Percentiles rank a stretch among this genome's conserved stretches.
phyloP scores from a whole-genome alignment of 2,797 vertebrate genomes.

The Loriculus beryllinus region DNA sequence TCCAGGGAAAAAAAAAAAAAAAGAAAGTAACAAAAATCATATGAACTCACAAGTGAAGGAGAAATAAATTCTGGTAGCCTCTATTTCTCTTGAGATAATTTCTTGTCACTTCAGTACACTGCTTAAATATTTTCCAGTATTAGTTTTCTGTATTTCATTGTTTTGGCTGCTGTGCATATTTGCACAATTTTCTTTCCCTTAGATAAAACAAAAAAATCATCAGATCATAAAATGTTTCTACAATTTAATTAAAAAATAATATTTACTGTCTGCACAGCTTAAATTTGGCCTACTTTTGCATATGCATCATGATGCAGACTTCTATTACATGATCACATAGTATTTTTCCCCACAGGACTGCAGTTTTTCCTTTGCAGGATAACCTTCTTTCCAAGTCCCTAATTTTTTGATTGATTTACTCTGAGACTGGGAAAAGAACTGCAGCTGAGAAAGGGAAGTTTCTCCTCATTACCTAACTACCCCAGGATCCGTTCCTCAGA shows the following conservation, averaged over 20 bases:
- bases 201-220: conserved; percentile 46
- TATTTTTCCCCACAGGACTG: not conserved
- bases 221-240: conserved; percentile 51
- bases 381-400: not conserved
- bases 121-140: conserved; percentile 32
- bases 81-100: conserved; percentile 19
- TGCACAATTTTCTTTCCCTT: not conserved
- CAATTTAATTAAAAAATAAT: conserved; percentile 42
- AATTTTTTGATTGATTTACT: conserved; percentile 13
- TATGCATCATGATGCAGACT: not conserved
- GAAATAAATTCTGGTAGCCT: conserved; percentile 42
- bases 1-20: not conserved
- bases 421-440: conserved; percentile 21
- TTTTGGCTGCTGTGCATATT: conserved; percentile 42
- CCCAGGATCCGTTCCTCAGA: conserved; percentile 26
- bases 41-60: not conserved
- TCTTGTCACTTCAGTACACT: not conserved
- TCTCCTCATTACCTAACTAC: not conserved
- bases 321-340: not conserved
- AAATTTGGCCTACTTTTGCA: not conserved
- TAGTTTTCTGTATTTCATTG: conserved; percentile 29
- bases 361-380: not conserved
- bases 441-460: conserved; percentile 14
- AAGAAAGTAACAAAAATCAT: not conserved
- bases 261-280: conserved; percentile 43